phyloP scores from a whole-genome alignment of 2,888 invertebrate species.

The Resseliella maxima region DNA sequence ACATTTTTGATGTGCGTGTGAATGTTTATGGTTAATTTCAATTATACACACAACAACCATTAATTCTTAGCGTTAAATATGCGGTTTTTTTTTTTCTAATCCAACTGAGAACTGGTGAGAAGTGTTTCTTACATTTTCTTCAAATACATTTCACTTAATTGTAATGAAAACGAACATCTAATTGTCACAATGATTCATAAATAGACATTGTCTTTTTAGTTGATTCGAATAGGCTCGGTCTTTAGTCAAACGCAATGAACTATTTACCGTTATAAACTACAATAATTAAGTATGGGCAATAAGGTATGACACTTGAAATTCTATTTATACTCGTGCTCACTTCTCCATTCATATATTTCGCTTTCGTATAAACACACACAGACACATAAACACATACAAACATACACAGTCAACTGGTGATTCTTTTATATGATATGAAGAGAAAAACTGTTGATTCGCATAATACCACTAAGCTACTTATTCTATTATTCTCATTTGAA shows the following conservation, averaged over 20 bases:
- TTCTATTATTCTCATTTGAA: neutral
- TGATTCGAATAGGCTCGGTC: neutral
- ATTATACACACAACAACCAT: conserved; percentile 1
- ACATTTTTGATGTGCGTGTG: conserved; percentile 39
- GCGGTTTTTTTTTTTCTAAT: neutral
- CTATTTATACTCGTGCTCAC: neutral
- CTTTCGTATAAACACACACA: neutral
- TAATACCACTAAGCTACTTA: neutral
- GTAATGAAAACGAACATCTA: conserved; percentile 45
- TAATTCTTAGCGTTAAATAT: neutral
- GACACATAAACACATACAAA: neutral
- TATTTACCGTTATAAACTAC: neutral
- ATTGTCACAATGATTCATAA: conserved; percentile 24
- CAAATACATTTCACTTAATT: neutral
- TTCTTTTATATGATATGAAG: neutral
- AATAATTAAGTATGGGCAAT: conserved; percentile 35
- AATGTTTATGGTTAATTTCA: conserved; percentile 47
- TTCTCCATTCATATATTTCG: neutral
- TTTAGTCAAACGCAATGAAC: neutral
- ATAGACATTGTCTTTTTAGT: neutral
- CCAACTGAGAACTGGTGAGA: conserved; percentile 50
- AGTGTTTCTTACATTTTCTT: conserved; percentile 54
- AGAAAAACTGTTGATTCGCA: neutral
- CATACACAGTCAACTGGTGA: neutral
- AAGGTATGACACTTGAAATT: neutral